phyloP scores from a whole-genome alignment of 1,140 invertebrate genomes.

The Drosophila subpulchrella region DNA sequence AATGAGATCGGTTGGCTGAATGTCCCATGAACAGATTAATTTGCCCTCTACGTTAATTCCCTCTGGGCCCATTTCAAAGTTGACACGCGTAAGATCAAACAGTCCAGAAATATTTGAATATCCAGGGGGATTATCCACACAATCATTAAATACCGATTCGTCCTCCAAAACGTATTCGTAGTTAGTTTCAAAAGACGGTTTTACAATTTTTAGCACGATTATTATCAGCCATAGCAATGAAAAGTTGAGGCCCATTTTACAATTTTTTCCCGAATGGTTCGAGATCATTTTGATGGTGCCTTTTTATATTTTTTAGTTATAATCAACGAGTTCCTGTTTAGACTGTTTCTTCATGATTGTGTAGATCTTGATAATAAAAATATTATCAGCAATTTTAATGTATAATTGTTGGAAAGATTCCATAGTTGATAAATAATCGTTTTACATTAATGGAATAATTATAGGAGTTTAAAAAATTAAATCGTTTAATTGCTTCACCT shows the following conservation, averaged over 20 bases:
- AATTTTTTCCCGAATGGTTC: background rate
- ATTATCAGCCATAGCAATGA: background rate
- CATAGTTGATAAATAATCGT: background rate
- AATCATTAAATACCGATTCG: background rate
- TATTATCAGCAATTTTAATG: background rate
- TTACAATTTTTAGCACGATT: background rate
- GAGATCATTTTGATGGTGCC: background rate
- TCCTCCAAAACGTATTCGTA: slow-evolving; percentile 15
- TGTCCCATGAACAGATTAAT: background rate
- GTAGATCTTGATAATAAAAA: background rate
- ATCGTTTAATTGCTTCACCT: too few relatives aligned
- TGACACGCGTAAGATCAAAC: background rate
- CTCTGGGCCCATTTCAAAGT: background rate
- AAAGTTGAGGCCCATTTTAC: background rate
- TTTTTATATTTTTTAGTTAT: background rate
- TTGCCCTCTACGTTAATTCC: background rate
- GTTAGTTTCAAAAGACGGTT: background rate
- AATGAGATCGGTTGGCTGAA: slow-evolving; percentile 8
- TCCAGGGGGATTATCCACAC: background rate
- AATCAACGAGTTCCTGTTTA: background rate
- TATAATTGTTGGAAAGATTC: background rate
- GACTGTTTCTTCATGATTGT: background rate
- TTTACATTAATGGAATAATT: background rate
- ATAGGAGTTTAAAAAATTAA: background rate
- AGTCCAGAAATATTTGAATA: background rate